Evolutionary conservation across 2,888 invertebrate species (phyloP).

Genomic region (Myopa testacea): DNA sequence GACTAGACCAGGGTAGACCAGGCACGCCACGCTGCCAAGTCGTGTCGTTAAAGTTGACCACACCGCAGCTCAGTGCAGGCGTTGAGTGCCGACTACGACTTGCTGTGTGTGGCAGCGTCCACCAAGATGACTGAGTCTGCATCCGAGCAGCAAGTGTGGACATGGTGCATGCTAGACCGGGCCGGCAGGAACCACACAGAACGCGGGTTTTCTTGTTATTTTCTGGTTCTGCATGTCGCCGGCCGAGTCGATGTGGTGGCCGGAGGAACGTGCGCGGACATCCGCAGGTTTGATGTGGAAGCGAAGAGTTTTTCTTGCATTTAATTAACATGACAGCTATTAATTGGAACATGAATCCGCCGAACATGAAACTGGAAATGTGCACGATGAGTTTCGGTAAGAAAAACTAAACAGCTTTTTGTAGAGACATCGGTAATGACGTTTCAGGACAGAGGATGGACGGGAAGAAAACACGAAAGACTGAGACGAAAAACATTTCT

Average conservation of each 20-base stretch:
- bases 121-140: background rate
- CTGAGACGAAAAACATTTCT: too few species aligned
- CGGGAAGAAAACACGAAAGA: background rate
- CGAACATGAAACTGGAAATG: slow-evolving; percentile 3
- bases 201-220: slow-evolving; percentile 27
- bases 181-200: slow-evolving; percentile 22
- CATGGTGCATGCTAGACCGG: slow-evolving; percentile 2
- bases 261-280: background rate
- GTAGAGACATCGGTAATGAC: background rate
- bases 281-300: background rate
- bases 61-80: slow-evolving; percentile 13
- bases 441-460: background rate
- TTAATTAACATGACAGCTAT: slow-evolving; percentile 42
- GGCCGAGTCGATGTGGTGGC: background rate
- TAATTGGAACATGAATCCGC: slow-evolving; percentile 38
- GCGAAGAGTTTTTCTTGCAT: slow-evolving; percentile 23
- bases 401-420: slow-evolving; percentile 3
- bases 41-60: slow-evolving; percentile 27
- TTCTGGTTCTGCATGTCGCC: slow-evolving; percentile 13
- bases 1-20: background rate
- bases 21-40: slow-evolving; percentile 3
- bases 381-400: slow-evolving; percentile 1
- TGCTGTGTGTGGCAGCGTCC: slow-evolving; percentile 35
- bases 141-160: slow-evolving; percentile 30
- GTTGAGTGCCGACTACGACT: slow-evolving; percentile 24